Evolutionary conservation across 2,888 invertebrate genomes (phyloP).

Genomic region (Stratiomys singularior): DNA sequence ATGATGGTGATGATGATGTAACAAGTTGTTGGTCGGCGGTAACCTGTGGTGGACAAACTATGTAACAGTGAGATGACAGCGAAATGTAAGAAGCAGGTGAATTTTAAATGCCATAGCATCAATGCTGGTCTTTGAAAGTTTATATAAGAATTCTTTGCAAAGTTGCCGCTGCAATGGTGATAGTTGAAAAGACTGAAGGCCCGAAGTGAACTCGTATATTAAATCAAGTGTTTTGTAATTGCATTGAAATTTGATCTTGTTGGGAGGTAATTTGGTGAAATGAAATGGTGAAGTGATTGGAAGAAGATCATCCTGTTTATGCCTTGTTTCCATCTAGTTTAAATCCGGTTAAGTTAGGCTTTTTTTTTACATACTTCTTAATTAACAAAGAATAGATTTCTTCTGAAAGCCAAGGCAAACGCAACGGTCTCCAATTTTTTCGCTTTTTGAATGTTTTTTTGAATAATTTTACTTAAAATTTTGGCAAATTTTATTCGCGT

Average conservation of each 20-base stretch:
- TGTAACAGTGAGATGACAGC: neutral
- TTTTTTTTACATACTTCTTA: too few species aligned
- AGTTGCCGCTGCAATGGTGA: neutral
- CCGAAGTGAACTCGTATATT: neutral
- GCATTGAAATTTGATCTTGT: neutral
- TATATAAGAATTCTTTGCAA: neutral
- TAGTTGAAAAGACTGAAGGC: neutral
- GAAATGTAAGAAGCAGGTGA: slow-evolving; percentile 18
- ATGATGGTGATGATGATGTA: neutral
- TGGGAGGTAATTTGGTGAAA: neutral
- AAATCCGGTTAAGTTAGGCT: too few species aligned
- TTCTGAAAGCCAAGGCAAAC: too few species aligned
- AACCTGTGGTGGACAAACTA: too few species aligned
- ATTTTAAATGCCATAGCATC: neutral
- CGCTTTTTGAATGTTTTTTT: too few species aligned
- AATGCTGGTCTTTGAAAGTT: neutral
- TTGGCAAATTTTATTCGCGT: too few species aligned
- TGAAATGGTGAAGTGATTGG: neutral
- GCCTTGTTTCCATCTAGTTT: too few species aligned
- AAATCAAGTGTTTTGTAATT: slow-evolving; percentile 29
- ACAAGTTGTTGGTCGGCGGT: neutral
- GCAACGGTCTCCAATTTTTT: too few species aligned
- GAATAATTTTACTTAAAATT: too few species aligned
- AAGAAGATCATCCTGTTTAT: too few species aligned
- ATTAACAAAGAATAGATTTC: too few species aligned